These are phyloP conservation scores for Aepyceros melampus DNA, from an alignment of 2,113 vertebrate species.

Conservation along the genomic window DNA sequence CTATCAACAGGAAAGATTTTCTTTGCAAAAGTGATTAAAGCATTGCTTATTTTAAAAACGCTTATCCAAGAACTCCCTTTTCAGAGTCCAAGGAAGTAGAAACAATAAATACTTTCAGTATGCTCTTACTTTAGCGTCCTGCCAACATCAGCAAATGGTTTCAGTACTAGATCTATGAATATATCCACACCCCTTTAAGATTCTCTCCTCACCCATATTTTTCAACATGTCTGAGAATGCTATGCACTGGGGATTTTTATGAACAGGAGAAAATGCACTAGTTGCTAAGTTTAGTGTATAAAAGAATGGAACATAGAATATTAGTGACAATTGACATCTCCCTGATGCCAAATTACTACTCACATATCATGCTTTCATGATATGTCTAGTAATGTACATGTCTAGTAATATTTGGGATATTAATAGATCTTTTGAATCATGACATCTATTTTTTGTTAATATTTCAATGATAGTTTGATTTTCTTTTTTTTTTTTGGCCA, in stretches of 20 bases:
- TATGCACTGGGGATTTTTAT: conserved; percentile 32
- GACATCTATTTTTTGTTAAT: neutral
- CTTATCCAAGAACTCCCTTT: conserved; percentile 35
- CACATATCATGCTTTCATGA: neutral
- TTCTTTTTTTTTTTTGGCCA: neutral
- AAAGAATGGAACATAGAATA: neutral
- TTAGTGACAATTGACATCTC: neutral
- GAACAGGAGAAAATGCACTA: neutral
- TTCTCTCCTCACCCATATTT: neutral
- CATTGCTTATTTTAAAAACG: conserved; percentile 48
- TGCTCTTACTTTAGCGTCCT: neutral
- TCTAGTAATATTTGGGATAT: neutral
- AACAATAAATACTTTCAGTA: conserved; percentile 44
- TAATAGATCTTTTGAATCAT: neutral
- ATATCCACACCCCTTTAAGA: neutral
- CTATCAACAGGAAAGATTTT: conserved; percentile 63
- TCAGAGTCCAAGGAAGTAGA: conserved; percentile 2
- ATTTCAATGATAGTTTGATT: neutral
- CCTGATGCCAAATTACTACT: neutral
- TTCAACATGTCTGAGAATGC: conserved; percentile 11
- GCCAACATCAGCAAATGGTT: conserved; percentile 37
- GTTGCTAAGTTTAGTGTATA: neutral
- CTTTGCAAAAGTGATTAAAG: conserved; percentile 60
- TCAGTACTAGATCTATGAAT: neutral
- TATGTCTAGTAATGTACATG: neutral